Evolutionary conservation across 2,888 invertebrate species (phyloP).

Genomic region (Corythucha ciliata): DNA sequence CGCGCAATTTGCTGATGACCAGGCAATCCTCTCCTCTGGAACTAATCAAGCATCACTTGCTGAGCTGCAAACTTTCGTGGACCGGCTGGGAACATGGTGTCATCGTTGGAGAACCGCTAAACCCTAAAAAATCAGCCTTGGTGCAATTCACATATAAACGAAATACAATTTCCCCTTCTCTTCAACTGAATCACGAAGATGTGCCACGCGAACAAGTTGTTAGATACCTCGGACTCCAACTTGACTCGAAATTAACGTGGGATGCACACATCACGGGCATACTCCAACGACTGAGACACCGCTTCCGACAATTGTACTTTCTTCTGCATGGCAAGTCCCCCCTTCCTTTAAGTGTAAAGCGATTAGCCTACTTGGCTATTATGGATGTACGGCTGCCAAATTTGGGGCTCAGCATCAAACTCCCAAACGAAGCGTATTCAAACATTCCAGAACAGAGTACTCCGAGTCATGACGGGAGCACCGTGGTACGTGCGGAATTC

Average conservation of each 20-base stretch:
- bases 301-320: not conserved
- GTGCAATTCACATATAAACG: conserved; percentile 13
- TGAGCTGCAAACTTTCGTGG: not conserved
- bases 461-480: conserved; percentile 4
- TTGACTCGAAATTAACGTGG: conserved; percentile 5
- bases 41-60: not conserved
- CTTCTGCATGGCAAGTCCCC: not conserved
- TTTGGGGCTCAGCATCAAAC: conserved; percentile 4
- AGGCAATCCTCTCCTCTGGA: not conserved
- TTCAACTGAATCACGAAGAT: too few species aligned
- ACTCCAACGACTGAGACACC: not conserved
- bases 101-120: conserved; percentile 5
- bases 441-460: conserved; percentile 12
- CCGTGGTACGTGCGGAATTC: conserved; percentile 8
- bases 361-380: not conserved
- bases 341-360: not conserved
- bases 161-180: not conserved
- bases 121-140: conserved; percentile 4
- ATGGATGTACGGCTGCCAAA: conserved; percentile 10
- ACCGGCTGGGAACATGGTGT: conserved; percentile 1
- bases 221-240: conserved; percentile 7
- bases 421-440: conserved; percentile 4
- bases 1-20: conserved; percentile 12
- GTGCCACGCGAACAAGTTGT: conserved; percentile 14
- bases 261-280: not conserved